A percentile compares a stretch with the other conserved stretches of the same genome.
Conservation (phyloP, 1,140 invertebrate genomes). For the Tenebrio molitor region DNA sequence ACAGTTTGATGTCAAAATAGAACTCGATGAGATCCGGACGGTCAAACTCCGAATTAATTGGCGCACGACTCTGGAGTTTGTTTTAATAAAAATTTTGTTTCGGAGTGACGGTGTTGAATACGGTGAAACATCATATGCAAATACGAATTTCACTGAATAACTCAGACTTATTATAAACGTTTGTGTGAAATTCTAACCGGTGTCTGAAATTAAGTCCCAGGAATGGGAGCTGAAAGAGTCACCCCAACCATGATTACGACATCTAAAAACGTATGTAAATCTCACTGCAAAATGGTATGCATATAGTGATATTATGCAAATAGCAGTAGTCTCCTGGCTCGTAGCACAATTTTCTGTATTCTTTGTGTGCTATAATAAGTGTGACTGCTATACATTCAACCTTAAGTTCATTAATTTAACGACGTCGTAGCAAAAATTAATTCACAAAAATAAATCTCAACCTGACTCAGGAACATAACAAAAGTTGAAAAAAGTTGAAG, state of each 20-base stretch:
- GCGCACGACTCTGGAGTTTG: background rate
- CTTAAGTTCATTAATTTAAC: constrained; percentile 45
- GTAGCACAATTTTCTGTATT: constrained; percentile 54
- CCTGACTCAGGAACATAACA: constrained; percentile 12
- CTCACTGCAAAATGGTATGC: constrained; percentile 54
- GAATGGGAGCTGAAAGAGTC: constrained; percentile 39
- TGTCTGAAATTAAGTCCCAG: constrained; percentile 19
- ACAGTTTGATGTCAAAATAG: background rate
- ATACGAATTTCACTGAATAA: background rate
- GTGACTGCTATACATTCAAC: constrained; percentile 45
- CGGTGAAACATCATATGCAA: background rate
- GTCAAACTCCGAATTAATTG: constrained; percentile 6
- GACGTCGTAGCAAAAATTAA: constrained; percentile 20
- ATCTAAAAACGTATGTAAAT: constrained; percentile 58
- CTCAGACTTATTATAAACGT: background rate
- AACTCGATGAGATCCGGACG: background rate
- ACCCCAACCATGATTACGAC: constrained; percentile 46
- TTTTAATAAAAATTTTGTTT: constrained; percentile 15
- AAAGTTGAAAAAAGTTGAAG: constrained; percentile 10
- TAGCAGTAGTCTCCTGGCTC: constrained; percentile 49
- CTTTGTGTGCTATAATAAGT: constrained; percentile 53
- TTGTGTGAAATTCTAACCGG: background rate
- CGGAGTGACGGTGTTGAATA: background rate
- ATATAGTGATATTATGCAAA: constrained; percentile 57
- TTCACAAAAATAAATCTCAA: constrained; percentile 24